These are phyloP conservation scores for Myotis myotis DNA, from an alignment of 2,797 vertebrate genomes.

Conservation along the genomic window DNA sequence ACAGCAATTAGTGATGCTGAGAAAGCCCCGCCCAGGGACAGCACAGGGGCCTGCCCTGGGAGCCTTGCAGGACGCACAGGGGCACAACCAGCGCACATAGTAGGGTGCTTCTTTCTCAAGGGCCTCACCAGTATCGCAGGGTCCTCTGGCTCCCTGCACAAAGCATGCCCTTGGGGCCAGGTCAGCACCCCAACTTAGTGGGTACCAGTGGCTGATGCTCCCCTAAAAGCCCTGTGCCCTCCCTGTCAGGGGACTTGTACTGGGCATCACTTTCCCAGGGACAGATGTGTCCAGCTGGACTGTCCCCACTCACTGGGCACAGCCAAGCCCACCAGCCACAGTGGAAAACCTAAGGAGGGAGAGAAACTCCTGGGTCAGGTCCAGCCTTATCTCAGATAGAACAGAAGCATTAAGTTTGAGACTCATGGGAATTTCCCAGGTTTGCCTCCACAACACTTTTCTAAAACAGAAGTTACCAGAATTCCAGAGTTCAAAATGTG, in stretches of 20 bases:
- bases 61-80: background rate
- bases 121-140: background rate
- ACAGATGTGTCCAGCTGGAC: background rate
- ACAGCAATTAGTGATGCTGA: rapidly evolving
- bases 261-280: rapidly evolving
- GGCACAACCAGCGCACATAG: rapidly evolving
- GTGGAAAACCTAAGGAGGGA: background rate
- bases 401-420: background rate
- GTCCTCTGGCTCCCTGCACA: background rate
- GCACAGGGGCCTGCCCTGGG: background rate
- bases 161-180: background rate
- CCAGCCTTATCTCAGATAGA: background rate
- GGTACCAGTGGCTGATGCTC: background rate
- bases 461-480: background rate
- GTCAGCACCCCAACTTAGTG: background rate
- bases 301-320: rapidly evolving
- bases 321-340: background rate
- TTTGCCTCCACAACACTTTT: background rate
- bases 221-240: background rate
- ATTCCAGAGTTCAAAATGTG: background rate
- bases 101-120: background rate
- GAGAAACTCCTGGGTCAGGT: background rate
- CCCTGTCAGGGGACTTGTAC: background rate
- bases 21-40: background rate
- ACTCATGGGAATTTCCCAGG: background rate